Base-by-base conservation (phyloP, 2,888 invertebrate genomes). In the Acholoe squamosa region DNA sequence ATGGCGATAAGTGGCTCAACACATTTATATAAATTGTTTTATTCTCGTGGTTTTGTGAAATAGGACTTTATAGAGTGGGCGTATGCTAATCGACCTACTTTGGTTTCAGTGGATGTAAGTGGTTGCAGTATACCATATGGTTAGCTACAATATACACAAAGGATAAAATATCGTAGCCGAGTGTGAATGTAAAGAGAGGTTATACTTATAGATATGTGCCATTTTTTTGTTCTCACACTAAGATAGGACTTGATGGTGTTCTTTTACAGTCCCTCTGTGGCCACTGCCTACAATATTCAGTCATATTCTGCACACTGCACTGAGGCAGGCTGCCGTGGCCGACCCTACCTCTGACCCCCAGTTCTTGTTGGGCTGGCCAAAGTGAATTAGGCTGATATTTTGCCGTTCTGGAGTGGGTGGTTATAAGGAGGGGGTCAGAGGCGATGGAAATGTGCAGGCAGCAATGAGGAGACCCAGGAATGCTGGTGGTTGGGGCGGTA, bases 321-420 rank as follows among this genome's bases (percentile, higher is more conserved):
- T 16, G 71, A 43, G 43, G 80, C 80, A 43, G 80, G 3, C 33
- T 19, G 80, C 34, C 43, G 80, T 12, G 19, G 16, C 16, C 33
- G 80, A 80, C 80, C 80, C 43, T n/a, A 43, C 80, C n/a, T 33
- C 80, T 43, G 80, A 80, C 80, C 80, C 76, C 43, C 34, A 16
- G 33, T 43, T 43, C 43, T 80, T 33, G 34, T 43, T 16, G 80
- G 80, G 80, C 80, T 25, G 80, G 80, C 43, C 80, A 80, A 80
- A 80, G 80, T 80, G 80, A 80, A 80, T 80, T 80, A 80, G 80
- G 80, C 80, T 80, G 80, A 80, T 80, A 43, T 80, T 80, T 80
- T 80, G 80, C 80, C 80, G 43, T 80, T 43, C 34, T 80, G 80
- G 80, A 80, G 34, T 80, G 80, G 80, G 80, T 80, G 80, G 80